Base-by-base conservation (phyloP, 2,888 invertebrate species). In the Scelioninae gen. 1 region DNA sequence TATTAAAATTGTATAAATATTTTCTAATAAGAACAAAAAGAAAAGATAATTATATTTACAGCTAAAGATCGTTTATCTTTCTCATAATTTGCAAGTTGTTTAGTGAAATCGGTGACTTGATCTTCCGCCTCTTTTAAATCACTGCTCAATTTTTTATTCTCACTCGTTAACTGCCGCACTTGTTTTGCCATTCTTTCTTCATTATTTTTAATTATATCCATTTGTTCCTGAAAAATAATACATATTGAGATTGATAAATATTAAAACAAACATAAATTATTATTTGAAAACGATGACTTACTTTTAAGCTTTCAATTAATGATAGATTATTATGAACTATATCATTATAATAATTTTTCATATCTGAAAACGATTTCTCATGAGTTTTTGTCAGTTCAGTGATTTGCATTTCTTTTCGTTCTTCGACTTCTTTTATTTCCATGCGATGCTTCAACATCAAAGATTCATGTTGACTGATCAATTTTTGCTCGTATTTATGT, bases 271-370 rank as follows among this genome's bases (percentile, higher is more conserved):
- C 13, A 34, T 11, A 13, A 15, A 5, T 15, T 11, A 5, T 47
- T 16, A 15, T 16, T 16, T 11, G 7, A 47, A 34, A n/a, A 60
- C 6, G 7, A 32, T 38, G 58, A 51, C 79, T 83, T 90, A 95
- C 95, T 93, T 98, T 98, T 40, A 98, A 93, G 86, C 96, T 96
- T 90, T 96, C 96, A 78, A 98, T 98, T 1, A 98, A 93, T 0
- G 97, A 97, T 85, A 98, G 93, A 93, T 98, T 98, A 92, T 98
- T 98, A 11, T 98, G 93, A 0, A 98, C 98, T 66, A 98, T 98
- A 88, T 98, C 98, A 89, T 98, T 98, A 90, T 98, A 99, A 93
- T 98, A 98, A 92, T 96, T 97, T 92, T 98, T 98, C 93, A 98
- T 95, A 91, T 98, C 97, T 51, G 95, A 94, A 90, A 98, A 97